phyloP scores from a whole-genome alignment of 2,888 invertebrate genomes.

The Eumerus sabulonum region DNA sequence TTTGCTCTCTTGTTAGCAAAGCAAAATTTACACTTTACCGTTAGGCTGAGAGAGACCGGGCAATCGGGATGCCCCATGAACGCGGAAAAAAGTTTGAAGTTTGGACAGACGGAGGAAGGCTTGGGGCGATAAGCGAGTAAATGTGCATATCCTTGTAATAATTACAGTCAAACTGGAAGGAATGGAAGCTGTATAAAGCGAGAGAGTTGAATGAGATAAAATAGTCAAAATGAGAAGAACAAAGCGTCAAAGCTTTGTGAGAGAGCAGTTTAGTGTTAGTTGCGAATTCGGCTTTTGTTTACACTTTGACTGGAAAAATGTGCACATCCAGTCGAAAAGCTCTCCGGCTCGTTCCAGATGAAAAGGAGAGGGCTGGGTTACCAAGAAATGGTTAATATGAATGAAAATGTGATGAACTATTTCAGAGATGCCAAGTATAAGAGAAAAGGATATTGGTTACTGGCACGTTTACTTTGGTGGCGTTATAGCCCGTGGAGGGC shows the following conservation, averaged over 20 bases:
- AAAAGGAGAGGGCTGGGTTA: not conserved
- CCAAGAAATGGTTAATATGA: no score
- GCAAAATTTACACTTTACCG: conserved; percentile 25
- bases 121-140: no score
- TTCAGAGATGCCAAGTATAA: no score
- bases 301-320: conserved; percentile 29
- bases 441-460: no score
- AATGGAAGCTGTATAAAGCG: not conserved
- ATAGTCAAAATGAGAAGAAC: not conserved
- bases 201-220: no score
- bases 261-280: not conserved
- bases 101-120: no score
- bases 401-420: no score
- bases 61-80: conserved; percentile 11
- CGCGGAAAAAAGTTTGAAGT: no score
- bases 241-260: no score
- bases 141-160: conserved; percentile 9
- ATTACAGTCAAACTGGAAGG: conserved; percentile 9
- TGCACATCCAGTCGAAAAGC: conserved; percentile 39
- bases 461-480: no score
- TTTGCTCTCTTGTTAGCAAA: conserved; percentile 41
- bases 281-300: conserved; percentile 43
- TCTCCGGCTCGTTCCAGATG: conserved; percentile 31
- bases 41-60: conserved; percentile 1
- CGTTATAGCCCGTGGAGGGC: no score